phyloP scores from a whole-genome alignment of 1,140 invertebrate species.

The Drosophila sp. region DNA sequence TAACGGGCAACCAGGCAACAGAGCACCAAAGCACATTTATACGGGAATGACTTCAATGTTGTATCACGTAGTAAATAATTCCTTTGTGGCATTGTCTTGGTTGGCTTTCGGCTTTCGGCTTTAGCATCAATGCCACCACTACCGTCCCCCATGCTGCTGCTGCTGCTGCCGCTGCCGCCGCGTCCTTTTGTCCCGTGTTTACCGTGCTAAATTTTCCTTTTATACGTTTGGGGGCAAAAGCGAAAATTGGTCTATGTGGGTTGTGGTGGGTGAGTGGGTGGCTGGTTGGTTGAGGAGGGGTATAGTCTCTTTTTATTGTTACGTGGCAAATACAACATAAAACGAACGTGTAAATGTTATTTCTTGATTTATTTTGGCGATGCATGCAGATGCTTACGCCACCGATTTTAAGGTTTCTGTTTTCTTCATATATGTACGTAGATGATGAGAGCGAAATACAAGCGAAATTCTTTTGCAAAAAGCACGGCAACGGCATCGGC shows the following conservation, averaged over 20 bases:
- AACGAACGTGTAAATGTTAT: constrained; percentile 81
- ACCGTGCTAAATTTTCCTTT: constrained; percentile 29
- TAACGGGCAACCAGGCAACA: constrained; percentile 35
- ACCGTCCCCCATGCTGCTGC: no score
- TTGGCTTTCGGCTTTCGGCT: constrained; percentile 69
- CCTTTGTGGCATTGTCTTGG: constrained; percentile 79
- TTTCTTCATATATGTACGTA: constrained; percentile 37
- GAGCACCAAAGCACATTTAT: constrained; percentile 72
- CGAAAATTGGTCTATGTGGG: constrained; percentile 64
- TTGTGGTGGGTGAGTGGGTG: constrained; percentile 2
- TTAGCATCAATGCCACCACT: constrained; percentile 19
- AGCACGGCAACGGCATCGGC: constrained; percentile 31
- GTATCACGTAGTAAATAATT: constrained; percentile 82
- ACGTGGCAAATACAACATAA: constrained; percentile 81
- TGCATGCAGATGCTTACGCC: constrained; percentile 78
- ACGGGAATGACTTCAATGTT: constrained; percentile 75
- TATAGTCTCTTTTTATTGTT: constrained; percentile 66
- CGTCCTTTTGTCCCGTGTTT: constrained; percentile 41
- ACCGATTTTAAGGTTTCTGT: constrained; percentile 64
- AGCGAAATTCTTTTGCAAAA: constrained; percentile 20
- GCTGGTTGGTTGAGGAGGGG: not conserved
- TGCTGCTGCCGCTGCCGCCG: no score
- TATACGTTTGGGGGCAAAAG: constrained; percentile 9
- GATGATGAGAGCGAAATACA: constrained; percentile 18
- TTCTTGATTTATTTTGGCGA: constrained; percentile 81